Conservation (phyloP, 1,140 invertebrate species). For the Helicoverpa zea region DNA sequence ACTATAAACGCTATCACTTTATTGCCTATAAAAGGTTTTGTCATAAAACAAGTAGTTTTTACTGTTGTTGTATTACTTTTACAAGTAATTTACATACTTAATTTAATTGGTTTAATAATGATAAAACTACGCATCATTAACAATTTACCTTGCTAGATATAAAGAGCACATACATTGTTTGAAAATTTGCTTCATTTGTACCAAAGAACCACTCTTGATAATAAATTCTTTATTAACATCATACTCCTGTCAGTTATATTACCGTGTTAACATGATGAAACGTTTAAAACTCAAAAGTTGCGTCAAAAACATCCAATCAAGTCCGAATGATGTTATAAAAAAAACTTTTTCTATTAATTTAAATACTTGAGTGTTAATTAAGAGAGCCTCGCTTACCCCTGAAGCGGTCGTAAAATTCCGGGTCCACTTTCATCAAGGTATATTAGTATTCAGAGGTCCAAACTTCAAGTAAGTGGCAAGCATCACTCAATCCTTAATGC, state of each 20-base stretch:
- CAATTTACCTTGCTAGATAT: too few species aligned
- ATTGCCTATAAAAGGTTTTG: not conserved
- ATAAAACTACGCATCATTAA: too few species aligned
- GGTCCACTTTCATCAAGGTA: slow-evolving; percentile 14
- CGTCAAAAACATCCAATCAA: not conserved
- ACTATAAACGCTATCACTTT: slow-evolving; percentile 20
- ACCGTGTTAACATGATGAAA: not conserved
- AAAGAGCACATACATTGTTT: too few species aligned
- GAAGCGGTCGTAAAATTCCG: slow-evolving; percentile 16
- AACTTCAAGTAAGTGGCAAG: slow-evolving; percentile 32
- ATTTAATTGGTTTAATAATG: too few species aligned
- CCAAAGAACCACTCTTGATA: too few species aligned
- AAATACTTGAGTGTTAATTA: not conserved
- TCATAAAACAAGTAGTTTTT: too few species aligned
- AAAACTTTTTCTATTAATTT: slow-evolving; percentile 38
- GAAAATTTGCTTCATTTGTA: too few species aligned
- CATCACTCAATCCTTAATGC: slow-evolving; percentile 47
- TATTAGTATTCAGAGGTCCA: slow-evolving; percentile 39
- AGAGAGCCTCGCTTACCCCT: not conserved
- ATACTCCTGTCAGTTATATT: not conserved
- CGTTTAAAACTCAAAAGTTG: not conserved
- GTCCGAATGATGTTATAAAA: not conserved
- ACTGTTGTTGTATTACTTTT: too few species aligned
- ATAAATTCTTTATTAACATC: too few species aligned
- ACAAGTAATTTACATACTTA: too few species aligned